These are phyloP conservation scores for Sarcoramphus papa DNA, from an alignment of 2,797 vertebrate genomes.

Conservation along the genomic window DNA sequence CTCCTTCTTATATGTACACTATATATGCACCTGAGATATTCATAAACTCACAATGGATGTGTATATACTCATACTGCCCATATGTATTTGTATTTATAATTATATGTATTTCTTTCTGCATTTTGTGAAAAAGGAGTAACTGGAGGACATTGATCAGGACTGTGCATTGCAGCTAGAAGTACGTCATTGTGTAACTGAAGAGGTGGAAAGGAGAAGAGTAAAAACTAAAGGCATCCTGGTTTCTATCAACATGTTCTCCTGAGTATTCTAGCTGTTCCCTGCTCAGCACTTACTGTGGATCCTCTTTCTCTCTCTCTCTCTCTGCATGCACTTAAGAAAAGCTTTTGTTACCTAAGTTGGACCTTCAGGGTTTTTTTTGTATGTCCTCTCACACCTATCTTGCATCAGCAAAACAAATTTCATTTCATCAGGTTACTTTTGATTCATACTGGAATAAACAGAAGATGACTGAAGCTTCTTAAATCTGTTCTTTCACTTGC, in stretches of 20 bases:
- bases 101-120: background rate
- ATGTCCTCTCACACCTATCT: background rate
- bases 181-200: accelerated
- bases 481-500: background rate
- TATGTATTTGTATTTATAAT: background rate
- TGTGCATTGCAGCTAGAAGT: background rate
- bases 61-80: background rate
- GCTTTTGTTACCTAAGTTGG: background rate
- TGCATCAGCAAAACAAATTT: background rate
- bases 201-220: background rate
- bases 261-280: background rate
- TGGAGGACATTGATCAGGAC: background rate
- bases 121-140: background rate
- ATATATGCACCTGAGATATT: background rate
- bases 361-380: background rate
- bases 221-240: background rate
- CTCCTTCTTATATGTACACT: background rate
- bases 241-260: background rate
- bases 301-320: background rate
- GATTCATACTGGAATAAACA: background rate
- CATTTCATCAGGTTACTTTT: background rate
- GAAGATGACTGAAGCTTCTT: background rate
- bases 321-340: background rate
- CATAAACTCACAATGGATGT: background rate
- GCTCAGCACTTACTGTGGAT: background rate